Evolutionary conservation across 2,113 vertebrate species (phyloP).

Genomic region (Tricholaema leucomelas): DNA sequence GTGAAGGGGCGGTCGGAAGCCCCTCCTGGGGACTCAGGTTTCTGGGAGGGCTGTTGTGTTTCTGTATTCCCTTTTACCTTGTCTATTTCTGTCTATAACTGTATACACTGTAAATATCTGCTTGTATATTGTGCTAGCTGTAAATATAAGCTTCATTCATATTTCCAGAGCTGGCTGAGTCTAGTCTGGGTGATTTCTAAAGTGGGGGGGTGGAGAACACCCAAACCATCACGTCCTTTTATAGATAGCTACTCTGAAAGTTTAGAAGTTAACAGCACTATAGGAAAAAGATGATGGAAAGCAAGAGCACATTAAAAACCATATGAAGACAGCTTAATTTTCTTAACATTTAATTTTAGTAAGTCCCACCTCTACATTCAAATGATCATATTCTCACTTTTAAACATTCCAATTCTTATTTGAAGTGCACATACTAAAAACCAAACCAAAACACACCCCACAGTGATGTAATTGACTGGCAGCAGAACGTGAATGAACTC

Average conservation of each 20-base stretch:
- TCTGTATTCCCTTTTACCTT: too few relatives aligned
- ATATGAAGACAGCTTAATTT: background rate
- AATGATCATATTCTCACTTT: background rate
- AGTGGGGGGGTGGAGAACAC: too few relatives aligned
- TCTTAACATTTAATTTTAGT: background rate
- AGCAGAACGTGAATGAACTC: background rate
- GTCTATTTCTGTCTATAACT: too few relatives aligned
- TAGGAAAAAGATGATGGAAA: background rate
- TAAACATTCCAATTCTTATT: background rate
- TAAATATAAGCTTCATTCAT: too few relatives aligned
- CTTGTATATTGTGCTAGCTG: too few relatives aligned
- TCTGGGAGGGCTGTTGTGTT: too few relatives aligned
- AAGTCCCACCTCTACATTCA: background rate
- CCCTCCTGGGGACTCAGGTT: too few relatives aligned
- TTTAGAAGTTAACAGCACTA: background rate
- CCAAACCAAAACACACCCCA: background rate
- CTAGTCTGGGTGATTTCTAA: too few relatives aligned
- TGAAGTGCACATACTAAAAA: background rate
- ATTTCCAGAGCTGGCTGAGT: too few relatives aligned
- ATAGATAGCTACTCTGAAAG: background rate
- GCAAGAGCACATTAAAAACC: background rate
- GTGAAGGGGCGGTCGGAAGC: too few relatives aligned
- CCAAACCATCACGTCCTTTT: too few relatives aligned
- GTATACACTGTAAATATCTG: too few relatives aligned
- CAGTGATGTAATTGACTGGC: background rate